These are phyloP conservation scores for Sinocyclocheilus grahami DNA, from an alignment of 2,113 vertebrate genomes.

Conservation along the genomic window DNA sequence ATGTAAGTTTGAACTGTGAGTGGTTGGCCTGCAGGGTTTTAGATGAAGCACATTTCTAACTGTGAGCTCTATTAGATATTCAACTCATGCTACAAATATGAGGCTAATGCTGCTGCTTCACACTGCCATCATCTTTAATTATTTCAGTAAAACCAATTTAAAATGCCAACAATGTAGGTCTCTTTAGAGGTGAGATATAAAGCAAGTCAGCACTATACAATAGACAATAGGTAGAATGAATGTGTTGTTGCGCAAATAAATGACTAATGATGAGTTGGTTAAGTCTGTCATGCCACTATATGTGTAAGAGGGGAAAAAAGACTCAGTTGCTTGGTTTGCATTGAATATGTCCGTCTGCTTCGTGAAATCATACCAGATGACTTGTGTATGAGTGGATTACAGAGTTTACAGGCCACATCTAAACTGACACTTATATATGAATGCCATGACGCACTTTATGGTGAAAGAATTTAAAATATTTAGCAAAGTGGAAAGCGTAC, in stretches of 20 bases:
- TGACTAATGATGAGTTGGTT: neutral
- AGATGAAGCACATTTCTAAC: neutral
- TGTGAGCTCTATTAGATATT: neutral
- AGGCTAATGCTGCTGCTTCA: neutral
- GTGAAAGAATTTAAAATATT: constrained; percentile 31
- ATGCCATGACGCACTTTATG: constrained; percentile 32
- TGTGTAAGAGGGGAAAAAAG: neutral
- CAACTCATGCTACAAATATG: neutral
- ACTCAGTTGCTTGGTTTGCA: neutral
- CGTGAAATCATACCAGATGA: constrained; percentile 43
- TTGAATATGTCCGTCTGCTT: constrained; percentile 40
- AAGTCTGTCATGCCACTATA: neutral
- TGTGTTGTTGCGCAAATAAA: neutral
- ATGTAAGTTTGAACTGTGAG: neutral
- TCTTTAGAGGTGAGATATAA: neutral
- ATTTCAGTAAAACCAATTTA: neutral
- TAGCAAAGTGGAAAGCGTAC: neutral
- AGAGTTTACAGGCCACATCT: neutral
- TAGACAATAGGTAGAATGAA: neutral
- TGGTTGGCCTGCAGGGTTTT: constrained; percentile 1
- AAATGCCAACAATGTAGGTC: neutral
- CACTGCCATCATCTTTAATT: neutral
- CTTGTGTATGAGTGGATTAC: constrained; percentile 25
- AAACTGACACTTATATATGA: constrained; percentile 41
- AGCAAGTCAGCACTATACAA: neutral